Base-by-base conservation (phyloP, 2,888 invertebrate species). In the Acholoe squamosa region DNA sequence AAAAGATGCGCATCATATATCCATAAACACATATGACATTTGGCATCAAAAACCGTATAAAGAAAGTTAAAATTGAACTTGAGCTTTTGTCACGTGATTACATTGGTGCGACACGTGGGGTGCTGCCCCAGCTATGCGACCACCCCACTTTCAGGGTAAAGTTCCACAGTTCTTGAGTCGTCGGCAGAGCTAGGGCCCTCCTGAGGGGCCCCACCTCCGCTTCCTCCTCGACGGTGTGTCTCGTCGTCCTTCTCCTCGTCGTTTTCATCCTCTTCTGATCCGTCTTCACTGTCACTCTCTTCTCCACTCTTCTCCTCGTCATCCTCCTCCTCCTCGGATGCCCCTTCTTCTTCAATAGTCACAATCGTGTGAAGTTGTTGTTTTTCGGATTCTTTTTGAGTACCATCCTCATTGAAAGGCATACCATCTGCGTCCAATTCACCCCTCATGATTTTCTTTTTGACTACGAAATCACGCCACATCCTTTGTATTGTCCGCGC, bases 401-500 rank as follows among this genome's bases (percentile, higher is more conserved):
- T 31, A 33, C 80, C 80, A 34, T 51, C 89, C 19, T 31, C 51
- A n/a, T 77, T 84, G 77, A 80, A 76, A 52, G 76, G 71, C 76
- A 16, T 25, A 7, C 52, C 89, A 22, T 51, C 34, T 43, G 25
- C 77, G 51, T 76, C 89, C n/a, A 89, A 51, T 52, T 51, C 76
- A n/a, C 51, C 76, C 31, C 84, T 43, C 14, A 54, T 19, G 54
- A 77, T 80, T 77, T 89, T 89, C 67, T 89, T 89, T n/a, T 67
- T 56, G 10, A 86, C 86, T 25, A 89, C 89, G 33, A 67, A 90
- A 25, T 89, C 61, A 28, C 91, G 71, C 91, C 92, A 93, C 25
- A 90, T 91, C 96, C 98, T 98, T 96, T 99, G 99, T 95, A 99
- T 99, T 92, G 99, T 97, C 93, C 98, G 97, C 93, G 99, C 99